Percentiles rank a stretch among this genome's conserved stretches.
Evolutionary conservation across 2,797 vertebrate genomes (phyloP).

Genomic region (Cossypha niveicapilla): DNA sequence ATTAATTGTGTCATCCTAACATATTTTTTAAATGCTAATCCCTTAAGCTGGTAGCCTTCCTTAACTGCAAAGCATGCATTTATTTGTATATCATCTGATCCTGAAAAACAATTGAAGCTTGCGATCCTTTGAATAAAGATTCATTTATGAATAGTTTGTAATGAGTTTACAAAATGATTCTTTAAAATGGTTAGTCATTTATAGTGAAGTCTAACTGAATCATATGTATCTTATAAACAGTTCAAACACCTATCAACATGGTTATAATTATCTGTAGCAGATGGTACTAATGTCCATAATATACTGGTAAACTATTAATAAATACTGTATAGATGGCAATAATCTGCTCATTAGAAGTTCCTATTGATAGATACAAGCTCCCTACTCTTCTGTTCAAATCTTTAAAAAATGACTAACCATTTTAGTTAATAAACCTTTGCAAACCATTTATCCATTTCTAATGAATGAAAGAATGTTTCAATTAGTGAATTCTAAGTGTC

Average conservation of each 20-base stretch:
- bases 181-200: slow-evolving; percentile 9
- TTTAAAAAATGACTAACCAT: not conserved
- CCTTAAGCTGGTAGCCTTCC: not conserved
- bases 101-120: not conserved
- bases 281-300: not conserved
- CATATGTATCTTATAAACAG: not conserved
- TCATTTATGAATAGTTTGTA: not conserved
- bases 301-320: slow-evolving; percentile 13
- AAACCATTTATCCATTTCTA: slow-evolving; percentile 20
- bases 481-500: not conserved
- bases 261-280: not conserved
- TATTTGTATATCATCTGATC: not conserved
- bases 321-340: not conserved
- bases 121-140: not conserved
- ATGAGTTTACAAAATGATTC: not conserved
- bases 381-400: not conserved
- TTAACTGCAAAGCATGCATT: not conserved
- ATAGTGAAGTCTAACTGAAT: not conserved
- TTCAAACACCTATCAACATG: not conserved
- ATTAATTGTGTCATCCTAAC: not conserved
- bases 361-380: not conserved
- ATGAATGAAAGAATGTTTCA: not conserved
- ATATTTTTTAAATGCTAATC: not conserved
- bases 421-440: slow-evolving; percentile 19
- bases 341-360: not conserved